Evolutionary conservation across 2,113 vertebrate genomes (phyloP).

Genomic region (Sander lucioperca): DNA sequence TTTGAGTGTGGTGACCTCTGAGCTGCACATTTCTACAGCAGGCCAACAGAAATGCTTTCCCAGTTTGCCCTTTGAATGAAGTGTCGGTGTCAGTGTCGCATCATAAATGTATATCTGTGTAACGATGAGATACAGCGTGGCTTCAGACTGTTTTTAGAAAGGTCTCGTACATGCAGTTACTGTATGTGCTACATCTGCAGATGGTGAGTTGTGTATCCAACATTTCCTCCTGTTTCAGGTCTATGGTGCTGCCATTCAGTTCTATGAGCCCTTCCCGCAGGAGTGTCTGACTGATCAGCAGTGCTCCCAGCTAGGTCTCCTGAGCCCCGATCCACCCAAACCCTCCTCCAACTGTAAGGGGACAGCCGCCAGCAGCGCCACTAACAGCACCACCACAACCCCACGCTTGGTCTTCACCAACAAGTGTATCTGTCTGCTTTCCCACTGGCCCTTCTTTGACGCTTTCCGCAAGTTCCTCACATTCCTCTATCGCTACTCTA

Average conservation of each 20-base stretch:
- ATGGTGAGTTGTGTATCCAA: not conserved
- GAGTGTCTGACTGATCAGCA: slow-evolving; percentile 94
- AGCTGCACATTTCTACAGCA: not conserved
- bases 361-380: not conserved
- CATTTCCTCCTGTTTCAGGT: slow-evolving; percentile 83
- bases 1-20: not conserved
- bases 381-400: not conserved
- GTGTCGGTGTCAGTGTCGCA: not conserved
- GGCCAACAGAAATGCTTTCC: not conserved
- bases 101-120: not conserved
- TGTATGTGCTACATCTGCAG: too few relatives aligned
- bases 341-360: slow-evolving; percentile 65
- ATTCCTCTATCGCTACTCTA: slow-evolving; percentile 98
- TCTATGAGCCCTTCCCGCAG: slow-evolving; percentile 92
- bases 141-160: not conserved
- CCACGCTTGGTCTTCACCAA: slow-evolving; percentile 89
- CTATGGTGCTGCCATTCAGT: slow-evolving; percentile 98
- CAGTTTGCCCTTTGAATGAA: not conserved
- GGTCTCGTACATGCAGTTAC: not conserved
- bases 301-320: slow-evolving; percentile 89
- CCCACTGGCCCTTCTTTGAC: slow-evolving; percentile 99
- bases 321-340: slow-evolving; percentile 72
- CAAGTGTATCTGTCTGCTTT: slow-evolving; percentile 98
- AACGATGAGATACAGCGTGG: not conserved
- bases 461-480: slow-evolving; percentile 98